Evolutionary conservation across 2,888 invertebrate species (phyloP), one percentile per base, ranked within the genome.

Genomic region (Andrena praecox): DNA sequence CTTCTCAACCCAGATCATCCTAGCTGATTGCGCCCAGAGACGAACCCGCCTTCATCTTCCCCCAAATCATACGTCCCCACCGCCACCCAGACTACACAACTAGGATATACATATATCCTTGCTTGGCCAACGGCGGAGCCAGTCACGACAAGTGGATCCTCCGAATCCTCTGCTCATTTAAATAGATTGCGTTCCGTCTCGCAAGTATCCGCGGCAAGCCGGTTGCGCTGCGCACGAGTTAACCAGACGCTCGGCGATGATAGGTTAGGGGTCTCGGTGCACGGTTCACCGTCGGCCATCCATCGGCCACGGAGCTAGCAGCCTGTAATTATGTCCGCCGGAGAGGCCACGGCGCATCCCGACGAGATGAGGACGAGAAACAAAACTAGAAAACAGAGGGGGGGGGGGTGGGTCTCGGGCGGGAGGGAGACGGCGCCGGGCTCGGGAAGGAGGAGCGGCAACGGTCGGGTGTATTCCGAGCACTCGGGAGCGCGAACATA

Each of bases 301-400:
- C 87, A 88, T 89, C 87, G 87, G 85, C 84, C 86, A 72, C 77
- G 84, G 85, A 42, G 80, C 88, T 85, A 84, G 85, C 84, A 89
- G 86, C 89, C 90, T 90, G 89, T 91, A 91, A 91, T 92, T 91
- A 92, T 89, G 90, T 85, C 87, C 78, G 80, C 83, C 80, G 35
- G 77, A 78, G 77, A 70, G 82, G 64, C 69, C 68, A 67, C 68
- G 1, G 76, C 27, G 63, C 24, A 42, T 63, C 59, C 27, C 16
- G 75, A 33, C 52, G 63, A 62, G 78, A 52, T 48, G 64, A 79
- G 68, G 52, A 79, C 68, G 62, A 82, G 81, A 76, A 73, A 80
- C 64, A 82, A 84, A 83, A 82, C 80, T 74, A 79, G 71, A 66
- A 79, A 84, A 67, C 42, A 73, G 42, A 20, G n/a, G 63, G 60